Conservation (phyloP, 2,113 vertebrate genomes). For the Pardalotus punctatus region DNA sequence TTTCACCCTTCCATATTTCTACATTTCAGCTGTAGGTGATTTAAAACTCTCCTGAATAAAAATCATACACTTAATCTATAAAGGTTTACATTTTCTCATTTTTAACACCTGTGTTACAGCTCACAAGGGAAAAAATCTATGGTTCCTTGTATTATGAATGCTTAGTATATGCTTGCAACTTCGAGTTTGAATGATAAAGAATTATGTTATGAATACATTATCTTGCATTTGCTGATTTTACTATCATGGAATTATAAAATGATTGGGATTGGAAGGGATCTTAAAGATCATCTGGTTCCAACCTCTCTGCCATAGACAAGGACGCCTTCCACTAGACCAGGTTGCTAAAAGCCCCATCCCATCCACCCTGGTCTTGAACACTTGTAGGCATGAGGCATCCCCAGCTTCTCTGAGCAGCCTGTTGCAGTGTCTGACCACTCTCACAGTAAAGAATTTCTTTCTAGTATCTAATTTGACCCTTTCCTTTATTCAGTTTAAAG, state of each 20-base stretch:
- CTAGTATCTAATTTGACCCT: not conserved
- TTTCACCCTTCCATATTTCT: not conserved
- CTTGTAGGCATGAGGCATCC: not conserved
- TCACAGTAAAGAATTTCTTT: not conserved
- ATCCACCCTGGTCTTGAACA: rapidly evolving
- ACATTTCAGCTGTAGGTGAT: not conserved
- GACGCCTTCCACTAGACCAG: not conserved
- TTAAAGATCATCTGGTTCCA: not conserved
- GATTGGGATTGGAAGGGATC: not conserved
- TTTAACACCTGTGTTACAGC: not conserved
- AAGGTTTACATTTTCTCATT: not conserved
- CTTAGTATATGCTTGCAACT: not conserved
- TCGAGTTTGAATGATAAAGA: not conserved
- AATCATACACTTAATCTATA: not conserved
- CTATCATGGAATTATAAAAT: not conserved
- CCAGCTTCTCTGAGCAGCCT: not conserved
- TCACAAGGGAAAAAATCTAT: not conserved
- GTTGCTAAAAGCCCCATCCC: not conserved
- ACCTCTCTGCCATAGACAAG: not conserved
- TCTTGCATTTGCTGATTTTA: not conserved
- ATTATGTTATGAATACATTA: not conserved
- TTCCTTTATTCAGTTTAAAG: not conserved
- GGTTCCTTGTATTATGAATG: not conserved
- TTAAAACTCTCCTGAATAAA: not conserved
- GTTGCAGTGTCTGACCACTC: not conserved